A percentile compares a stretch with the other conserved stretches of the same genome.
Conservation (phyloP, 2,888 invertebrate genomes). For the Strigamia crassipes region DNA sequence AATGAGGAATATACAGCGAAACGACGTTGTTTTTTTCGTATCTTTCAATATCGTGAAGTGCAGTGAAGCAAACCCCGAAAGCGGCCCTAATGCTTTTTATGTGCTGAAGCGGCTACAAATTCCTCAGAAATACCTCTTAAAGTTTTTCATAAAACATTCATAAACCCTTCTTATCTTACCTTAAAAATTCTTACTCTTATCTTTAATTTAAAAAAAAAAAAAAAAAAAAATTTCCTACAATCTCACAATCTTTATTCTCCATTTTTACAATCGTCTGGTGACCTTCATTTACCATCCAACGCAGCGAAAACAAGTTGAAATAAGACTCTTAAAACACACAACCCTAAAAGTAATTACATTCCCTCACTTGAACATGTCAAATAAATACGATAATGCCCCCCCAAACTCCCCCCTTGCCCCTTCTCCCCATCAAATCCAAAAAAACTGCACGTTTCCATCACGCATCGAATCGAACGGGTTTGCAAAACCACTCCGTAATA, state of each 20-base stretch:
- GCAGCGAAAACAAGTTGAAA: background rate
- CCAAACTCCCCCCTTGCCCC: too few species aligned
- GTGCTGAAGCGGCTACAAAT: background rate
- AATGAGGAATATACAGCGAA: background rate
- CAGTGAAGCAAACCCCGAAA: background rate
- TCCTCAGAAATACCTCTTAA: background rate
- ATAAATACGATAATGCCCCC: background rate
- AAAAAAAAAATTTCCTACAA: too few species aligned
- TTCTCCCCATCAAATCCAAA: too few species aligned
- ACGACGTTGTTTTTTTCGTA: background rate
- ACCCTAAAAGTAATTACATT: background rate
- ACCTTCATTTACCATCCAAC: background rate
- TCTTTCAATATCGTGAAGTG: background rate
- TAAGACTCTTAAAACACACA: background rate
- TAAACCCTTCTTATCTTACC: background rate
- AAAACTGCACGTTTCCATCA: too few species aligned
- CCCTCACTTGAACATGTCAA: background rate
- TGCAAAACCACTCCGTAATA: background rate
- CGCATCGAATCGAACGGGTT: too few species aligned
- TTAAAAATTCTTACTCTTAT: background rate
- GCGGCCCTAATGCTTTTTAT: constrained; percentile 1
- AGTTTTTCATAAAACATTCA: background rate
- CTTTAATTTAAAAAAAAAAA: too few species aligned
- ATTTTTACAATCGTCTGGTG: background rate
- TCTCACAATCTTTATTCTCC: too few species aligned